Percentiles rank a stretch among this genome's conserved stretches.
These are phyloP conservation scores for Propithecus perrieri DNA, from an alignment of 2,797 vertebrate genomes.

Conservation along the genomic window DNA sequence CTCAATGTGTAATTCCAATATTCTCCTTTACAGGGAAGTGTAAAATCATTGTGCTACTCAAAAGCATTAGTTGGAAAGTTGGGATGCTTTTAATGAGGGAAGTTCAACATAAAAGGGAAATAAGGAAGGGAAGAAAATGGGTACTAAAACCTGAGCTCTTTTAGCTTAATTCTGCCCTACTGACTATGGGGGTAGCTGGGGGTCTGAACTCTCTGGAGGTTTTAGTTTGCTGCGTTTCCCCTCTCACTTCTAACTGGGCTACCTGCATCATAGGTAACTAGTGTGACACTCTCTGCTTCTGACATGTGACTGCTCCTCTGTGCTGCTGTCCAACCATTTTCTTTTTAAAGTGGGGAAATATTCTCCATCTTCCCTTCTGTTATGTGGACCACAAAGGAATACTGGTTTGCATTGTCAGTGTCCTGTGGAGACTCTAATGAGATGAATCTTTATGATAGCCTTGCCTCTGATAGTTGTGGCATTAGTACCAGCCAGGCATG, in stretches of 20 bases:
- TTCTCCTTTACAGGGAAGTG: slow-evolving; percentile 49
- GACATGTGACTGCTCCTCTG: neutral
- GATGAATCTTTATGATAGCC: neutral
- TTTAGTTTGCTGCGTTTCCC: neutral
- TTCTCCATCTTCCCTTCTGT: neutral
- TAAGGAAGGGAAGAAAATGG: neutral
- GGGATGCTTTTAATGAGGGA: slow-evolving; percentile 68
- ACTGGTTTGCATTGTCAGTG: neutral
- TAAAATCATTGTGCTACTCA: slow-evolving; percentile 51
- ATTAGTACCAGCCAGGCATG: neutral
- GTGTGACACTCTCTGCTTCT: neutral
- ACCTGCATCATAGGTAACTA: neutral
- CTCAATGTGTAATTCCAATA: slow-evolving; percentile 54
- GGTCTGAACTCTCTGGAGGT: neutral
- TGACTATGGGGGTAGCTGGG: neutral
- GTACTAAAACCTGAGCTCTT: neutral
- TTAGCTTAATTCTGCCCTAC: neutral
- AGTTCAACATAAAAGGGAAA: slow-evolving; percentile 45
- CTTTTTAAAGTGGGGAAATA: slow-evolving; percentile 12
- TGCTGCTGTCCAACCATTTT: neutral
- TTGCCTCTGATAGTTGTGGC: neutral
- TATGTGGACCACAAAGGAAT: neutral
- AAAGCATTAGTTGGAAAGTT: slow-evolving; percentile 49
- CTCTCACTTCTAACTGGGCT: neutral
- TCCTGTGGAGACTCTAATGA: slow-evolving; percentile 6